Conservation (phyloP, 1,140 invertebrate genomes). For the Helicoverpa armigera region DNA sequence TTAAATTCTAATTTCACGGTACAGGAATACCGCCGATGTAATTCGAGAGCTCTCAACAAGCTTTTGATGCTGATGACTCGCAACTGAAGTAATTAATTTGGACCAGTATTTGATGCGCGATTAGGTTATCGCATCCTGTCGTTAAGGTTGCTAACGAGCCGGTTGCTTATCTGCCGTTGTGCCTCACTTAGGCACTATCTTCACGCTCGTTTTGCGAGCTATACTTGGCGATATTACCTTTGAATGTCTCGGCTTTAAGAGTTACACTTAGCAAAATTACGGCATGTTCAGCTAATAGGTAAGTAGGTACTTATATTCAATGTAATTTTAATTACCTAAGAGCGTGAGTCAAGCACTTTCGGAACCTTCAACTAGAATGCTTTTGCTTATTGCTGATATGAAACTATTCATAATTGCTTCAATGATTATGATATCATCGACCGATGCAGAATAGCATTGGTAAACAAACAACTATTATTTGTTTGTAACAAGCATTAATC, state of each 20-base stretch:
- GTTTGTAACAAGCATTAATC: too few species aligned
- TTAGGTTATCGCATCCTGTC: conserved; percentile 38
- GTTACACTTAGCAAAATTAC: background rate
- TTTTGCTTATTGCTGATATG: too few species aligned
- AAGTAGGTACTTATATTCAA: too few species aligned
- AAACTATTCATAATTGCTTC: too few species aligned
- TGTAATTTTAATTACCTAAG: too few species aligned
- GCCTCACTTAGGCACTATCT: conserved; percentile 27
- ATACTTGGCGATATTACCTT: background rate
- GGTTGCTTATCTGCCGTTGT: conserved; percentile 9
- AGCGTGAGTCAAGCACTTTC: too few species aligned
- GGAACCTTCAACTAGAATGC: too few species aligned
- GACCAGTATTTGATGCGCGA: conserved; percentile 21
- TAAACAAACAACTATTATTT: too few species aligned
- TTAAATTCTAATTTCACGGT: background rate
- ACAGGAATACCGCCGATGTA: background rate
- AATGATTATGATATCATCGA: too few species aligned
- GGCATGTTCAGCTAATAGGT: background rate
- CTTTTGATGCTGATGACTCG: conserved; percentile 9
- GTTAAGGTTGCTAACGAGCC: conserved; percentile 12
- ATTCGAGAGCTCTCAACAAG: background rate
- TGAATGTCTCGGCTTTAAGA: background rate
- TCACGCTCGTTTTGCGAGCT: conserved; percentile 22
- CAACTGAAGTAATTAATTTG: conserved; percentile 7
- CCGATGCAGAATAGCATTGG: too few species aligned